A percentile compares a stretch with the other conserved stretches of the same genome.
Conservation (phyloP, 2,797 vertebrate genomes). For the Galago senegalensis region DNA sequence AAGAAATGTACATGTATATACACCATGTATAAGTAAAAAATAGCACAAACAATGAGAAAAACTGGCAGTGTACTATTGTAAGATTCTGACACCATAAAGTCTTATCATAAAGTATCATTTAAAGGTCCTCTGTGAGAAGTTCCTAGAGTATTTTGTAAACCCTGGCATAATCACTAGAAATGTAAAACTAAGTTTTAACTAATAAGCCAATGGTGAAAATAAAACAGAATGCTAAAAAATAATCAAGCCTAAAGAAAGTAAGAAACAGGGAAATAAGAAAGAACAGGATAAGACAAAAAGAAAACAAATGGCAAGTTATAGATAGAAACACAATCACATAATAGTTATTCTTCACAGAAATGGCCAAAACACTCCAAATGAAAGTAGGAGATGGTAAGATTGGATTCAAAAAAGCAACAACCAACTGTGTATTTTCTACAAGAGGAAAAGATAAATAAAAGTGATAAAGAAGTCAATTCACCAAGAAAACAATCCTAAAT, state of each 20-base stretch:
- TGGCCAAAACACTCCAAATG: not conserved
- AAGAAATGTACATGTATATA: not conserved
- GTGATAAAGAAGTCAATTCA: not conserved
- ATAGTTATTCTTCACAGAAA: conserved; percentile 13
- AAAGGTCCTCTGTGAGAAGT: not conserved
- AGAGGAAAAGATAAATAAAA: not conserved
- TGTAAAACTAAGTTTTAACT: not conserved
- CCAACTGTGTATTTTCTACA: not conserved
- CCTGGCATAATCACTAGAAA: not conserved
- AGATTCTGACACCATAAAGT: not conserved
- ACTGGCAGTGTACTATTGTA: not conserved
- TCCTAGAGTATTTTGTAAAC: not conserved
- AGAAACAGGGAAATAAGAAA: not conserved
- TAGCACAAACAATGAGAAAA: not conserved
- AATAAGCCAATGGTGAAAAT: not conserved
- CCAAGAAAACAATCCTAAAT: not conserved
- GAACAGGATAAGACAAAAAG: not conserved
- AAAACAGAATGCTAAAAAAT: conserved; percentile 23
- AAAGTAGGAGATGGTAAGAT: not conserved
- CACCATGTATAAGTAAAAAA: not conserved
- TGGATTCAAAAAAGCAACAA: not conserved
- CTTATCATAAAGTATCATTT: not conserved
- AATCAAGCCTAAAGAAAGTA: not conserved
- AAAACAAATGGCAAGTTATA: conserved; percentile 16
- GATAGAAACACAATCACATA: not conserved